phyloP scores from a whole-genome alignment of 2,113 vertebrate species.

The Mustelus asterias region DNA sequence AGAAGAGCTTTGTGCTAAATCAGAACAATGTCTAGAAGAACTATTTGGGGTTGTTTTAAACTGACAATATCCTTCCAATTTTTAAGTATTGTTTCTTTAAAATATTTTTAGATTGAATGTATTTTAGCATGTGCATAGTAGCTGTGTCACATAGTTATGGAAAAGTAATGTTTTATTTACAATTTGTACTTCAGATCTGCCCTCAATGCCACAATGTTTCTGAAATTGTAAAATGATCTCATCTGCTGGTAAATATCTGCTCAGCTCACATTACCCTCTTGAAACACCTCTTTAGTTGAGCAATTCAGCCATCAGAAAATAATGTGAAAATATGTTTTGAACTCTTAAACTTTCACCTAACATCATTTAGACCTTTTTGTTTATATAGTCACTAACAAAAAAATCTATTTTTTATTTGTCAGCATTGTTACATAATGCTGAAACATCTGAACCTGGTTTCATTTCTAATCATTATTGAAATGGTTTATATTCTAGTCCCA shows the following conservation, averaged over 20 bases:
- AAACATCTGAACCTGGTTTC: neutral
- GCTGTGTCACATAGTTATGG: neutral
- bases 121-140: neutral
- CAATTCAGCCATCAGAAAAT: neutral
- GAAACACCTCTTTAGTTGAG: neutral
- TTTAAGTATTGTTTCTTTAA: neutral
- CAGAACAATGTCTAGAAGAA: neutral
- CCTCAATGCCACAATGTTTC: conserved; percentile 41
- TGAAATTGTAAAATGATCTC: conserved; percentile 43
- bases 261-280: conserved; percentile 18
- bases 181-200: conserved; percentile 45
- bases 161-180: neutral
- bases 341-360: neutral
- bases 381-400: neutral
- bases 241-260: conserved; percentile 51
- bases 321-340: neutral
- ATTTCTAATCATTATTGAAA: neutral
- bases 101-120: neutral
- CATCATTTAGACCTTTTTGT: neutral
- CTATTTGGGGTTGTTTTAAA: neutral
- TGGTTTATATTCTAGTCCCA: neutral
- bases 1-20: neutral
- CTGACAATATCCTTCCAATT: neutral
- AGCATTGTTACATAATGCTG: neutral
- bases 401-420: neutral